phyloP scores from a whole-genome alignment of 2,113 vertebrate genomes.

The Gadus macrocephalus region DNA sequence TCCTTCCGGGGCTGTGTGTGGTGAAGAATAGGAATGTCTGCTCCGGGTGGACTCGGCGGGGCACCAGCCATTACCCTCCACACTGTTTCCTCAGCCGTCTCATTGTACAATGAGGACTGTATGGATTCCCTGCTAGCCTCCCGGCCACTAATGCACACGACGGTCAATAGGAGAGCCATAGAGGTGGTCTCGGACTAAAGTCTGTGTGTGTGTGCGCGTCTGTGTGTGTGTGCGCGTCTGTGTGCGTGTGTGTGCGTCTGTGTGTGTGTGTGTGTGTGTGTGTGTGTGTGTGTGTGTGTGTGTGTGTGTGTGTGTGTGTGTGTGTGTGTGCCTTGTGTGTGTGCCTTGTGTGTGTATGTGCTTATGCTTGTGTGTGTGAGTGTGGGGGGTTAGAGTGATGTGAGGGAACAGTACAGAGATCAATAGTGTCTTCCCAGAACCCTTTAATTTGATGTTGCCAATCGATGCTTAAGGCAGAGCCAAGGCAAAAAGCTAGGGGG shows the following conservation, averaged over 20 bases:
- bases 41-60: not conserved
- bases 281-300: conserved; percentile 23
- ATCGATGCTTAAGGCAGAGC: conserved; percentile 57
- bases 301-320: conserved; percentile 3
- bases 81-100: conserved; percentile 9
- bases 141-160: conserved; percentile 23
- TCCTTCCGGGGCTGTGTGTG: not conserved
- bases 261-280: not conserved
- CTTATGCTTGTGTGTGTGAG: too few relatives aligned
- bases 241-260: too few relatives aligned
- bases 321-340: too few relatives aligned
- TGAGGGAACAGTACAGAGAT: conserved; percentile 53
- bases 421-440: conserved; percentile 66
- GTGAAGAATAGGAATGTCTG: not conserved
- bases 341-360: not conserved
- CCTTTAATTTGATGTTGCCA: conserved; percentile 68
- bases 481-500: conserved; percentile 28
- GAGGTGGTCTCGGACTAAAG: conserved; percentile 5
- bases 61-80: conserved; percentile 3
- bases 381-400: conserved; percentile 14
- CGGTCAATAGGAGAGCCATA: conserved; percentile 40
- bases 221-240: too few relatives aligned
- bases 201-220: conserved; percentile 3
- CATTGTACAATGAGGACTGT: conserved; percentile 14
- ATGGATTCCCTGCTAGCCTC: conserved; percentile 31